phyloP scores from a whole-genome alignment of 2,888 invertebrate genomes.

The Flabesymbios commensalis region DNA sequence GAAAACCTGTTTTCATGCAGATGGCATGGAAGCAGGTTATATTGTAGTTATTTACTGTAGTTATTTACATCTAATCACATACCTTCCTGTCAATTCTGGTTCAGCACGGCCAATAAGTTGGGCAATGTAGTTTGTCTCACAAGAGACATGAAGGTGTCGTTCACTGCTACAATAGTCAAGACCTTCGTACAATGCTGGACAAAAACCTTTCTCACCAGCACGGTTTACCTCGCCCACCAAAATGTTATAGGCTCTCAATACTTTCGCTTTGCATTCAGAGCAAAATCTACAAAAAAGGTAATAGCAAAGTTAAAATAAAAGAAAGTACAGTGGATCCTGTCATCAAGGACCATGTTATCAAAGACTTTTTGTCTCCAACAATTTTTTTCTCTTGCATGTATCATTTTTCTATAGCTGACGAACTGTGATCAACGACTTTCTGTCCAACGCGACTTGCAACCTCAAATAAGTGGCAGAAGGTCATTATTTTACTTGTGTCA shows the following conservation, averaged over 20 bases:
- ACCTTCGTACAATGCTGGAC: constrained; percentile 82
- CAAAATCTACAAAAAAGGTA: constrained; percentile 71
- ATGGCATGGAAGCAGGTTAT: no score
- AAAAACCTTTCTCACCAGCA: constrained; percentile 85
- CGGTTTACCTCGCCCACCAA: constrained; percentile 76
- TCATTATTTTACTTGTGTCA: no score
- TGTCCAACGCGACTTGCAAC: no score
- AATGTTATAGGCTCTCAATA: constrained; percentile 81
- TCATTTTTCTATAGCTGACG: no score
- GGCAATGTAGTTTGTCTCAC: constrained; percentile 86
- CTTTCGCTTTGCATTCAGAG: constrained; percentile 90
- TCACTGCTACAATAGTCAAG: constrained; percentile 82
- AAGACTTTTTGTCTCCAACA: no score
- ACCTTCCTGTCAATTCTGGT: constrained; percentile 86
- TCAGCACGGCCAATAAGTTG: constrained; percentile 87
- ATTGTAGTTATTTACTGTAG: no score
- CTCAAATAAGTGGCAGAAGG: no score
- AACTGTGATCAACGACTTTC: no score
- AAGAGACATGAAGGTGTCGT: constrained; percentile 84
- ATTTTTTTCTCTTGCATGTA: no score
- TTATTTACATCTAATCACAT: no score
- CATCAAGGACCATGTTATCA: no score
- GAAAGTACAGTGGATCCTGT: neutral
- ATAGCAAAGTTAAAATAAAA: neutral
- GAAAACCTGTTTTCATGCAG: no score